These are phyloP conservation scores for Macrostomum lignano DNA, from an alignment of 1,140 invertebrate genomes.

Conservation along the genomic window DNA sequence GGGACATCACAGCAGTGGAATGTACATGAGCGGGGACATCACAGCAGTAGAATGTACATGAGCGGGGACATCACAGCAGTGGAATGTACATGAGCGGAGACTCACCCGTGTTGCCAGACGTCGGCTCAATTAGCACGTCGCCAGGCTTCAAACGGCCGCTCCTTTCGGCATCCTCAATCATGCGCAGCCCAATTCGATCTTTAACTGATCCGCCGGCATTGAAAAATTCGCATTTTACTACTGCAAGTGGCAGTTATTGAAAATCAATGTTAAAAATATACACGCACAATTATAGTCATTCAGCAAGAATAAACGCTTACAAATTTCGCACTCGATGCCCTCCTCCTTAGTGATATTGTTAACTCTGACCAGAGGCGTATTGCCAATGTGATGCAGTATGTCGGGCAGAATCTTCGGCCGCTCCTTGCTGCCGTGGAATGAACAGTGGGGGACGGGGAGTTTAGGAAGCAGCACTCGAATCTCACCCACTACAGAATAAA, in stretches of 20 bases:
- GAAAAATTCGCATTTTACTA: conserved; percentile 86
- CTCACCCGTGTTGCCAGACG: conserved; percentile 39
- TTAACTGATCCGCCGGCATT: conserved; percentile 94
- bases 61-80: too few relatives aligned
- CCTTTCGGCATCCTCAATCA: conserved; percentile 76
- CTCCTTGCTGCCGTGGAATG: conserved; percentile 23
- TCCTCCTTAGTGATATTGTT: conserved; percentile 51
- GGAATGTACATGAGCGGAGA: too few relatives aligned
- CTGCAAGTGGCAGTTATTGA: conserved; percentile 32
- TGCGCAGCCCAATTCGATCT: conserved; percentile 67
- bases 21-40: too few relatives aligned
- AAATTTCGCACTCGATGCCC: conserved; percentile 65
- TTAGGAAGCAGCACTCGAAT: too few relatives aligned
- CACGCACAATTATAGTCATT: too few relatives aligned
- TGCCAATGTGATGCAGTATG: conserved; percentile 56
- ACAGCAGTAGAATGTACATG: too few relatives aligned
- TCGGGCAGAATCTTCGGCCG: conserved; percentile 42
- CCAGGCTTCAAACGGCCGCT: conserved; percentile 57
- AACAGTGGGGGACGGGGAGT: too few relatives aligned
- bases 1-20: too few relatives aligned
- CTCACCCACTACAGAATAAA: too few relatives aligned
- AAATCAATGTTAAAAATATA: too few relatives aligned
- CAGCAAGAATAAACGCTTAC: too few relatives aligned
- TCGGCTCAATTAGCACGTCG: conserved; percentile 71
- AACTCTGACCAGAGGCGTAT: conserved; percentile 60